These are phyloP conservation scores for Ylistrum balloti DNA, from an alignment of 1,140 invertebrate genomes.

Conservation along the genomic window DNA sequence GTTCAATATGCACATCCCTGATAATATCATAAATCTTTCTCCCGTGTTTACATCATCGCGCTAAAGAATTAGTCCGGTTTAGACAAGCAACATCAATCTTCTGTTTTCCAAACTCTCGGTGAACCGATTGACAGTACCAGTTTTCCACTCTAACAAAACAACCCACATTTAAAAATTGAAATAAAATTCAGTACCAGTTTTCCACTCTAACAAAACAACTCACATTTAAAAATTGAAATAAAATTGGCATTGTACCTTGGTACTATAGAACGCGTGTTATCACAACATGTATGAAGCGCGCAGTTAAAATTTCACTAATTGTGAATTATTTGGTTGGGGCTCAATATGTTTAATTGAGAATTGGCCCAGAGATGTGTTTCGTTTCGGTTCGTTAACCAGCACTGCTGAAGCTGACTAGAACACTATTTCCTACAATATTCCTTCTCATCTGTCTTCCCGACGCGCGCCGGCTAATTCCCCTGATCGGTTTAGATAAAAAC, in stretches of 20 bases:
- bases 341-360: background rate
- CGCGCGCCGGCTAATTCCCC: slow-evolving; percentile 7
- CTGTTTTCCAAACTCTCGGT: background rate
- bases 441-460: background rate
- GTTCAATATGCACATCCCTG: slow-evolving; percentile 15
- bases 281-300: background rate
- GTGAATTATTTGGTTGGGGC: background rate
- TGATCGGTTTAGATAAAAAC: slow-evolving; percentile 13
- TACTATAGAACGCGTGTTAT: background rate
- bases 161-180: too few species aligned
- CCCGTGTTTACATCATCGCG: slow-evolving; percentile 9
- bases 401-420: slow-evolving; percentile 1
- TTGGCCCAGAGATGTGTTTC: background rate
- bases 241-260: background rate
- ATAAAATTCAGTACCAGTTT: slow-evolving; percentile 29
- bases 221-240: background rate
- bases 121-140: slow-evolving; percentile 1
- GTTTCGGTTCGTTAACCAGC: background rate
- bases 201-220: background rate
- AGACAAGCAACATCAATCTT: background rate
- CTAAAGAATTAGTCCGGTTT: background rate
- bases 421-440: slow-evolving; percentile 28
- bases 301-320: background rate
- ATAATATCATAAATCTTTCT: slow-evolving; percentile 7
- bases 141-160: background rate